Base-by-base conservation (phyloP, 2,797 vertebrate species). In the Manis javanica region DNA sequence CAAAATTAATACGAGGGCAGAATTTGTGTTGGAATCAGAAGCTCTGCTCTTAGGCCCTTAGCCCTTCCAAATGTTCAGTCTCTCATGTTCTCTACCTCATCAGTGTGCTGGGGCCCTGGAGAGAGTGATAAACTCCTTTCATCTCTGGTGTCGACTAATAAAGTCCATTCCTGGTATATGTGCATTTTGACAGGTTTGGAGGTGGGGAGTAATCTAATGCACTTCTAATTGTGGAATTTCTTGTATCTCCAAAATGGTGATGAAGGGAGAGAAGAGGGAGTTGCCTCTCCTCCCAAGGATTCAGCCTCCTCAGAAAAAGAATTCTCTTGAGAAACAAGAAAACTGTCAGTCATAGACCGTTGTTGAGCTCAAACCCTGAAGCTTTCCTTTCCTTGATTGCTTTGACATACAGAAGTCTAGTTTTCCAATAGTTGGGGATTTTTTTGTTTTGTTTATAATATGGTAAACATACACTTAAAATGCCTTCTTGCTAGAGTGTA, bases 251-350 rank as follows among this genome's bases (percentile, higher is more conserved):
- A 5, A 72, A 55, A 78, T 66, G 39, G 21, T 46, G 7, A 39
- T 15, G 21, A 26, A 74, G 16, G 59, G 46, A 95, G 37, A 53
- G 11, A 81, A 13, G 12, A 46, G 46, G 46, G 46, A 46, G 11
- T 68, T 84, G 5, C 15, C 85, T n/a, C 81, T 87, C 53, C 4
- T 11, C 3, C 26, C 42, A n/a, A 42, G 31, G 13, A 42, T 75
- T 79, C 72, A 14, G 8, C 77, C 31, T 90, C 51, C 12, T 79
- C 53, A 90, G 85, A 31, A 57, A 2, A 78, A 49, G 53, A 61
- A 84, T 90, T 94, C 19, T 74, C 77, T 71, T 82, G 37, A 91
- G 46, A 95, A n/a, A 64, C 55, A 64, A 90, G 57, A 92, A 92
- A 92, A 31, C 5, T 23, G 2, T 57, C 23, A 55, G 57, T 39